Base-by-base conservation (phyloP, 2,888 invertebrate species). In the Endotricha flammealis region DNA sequence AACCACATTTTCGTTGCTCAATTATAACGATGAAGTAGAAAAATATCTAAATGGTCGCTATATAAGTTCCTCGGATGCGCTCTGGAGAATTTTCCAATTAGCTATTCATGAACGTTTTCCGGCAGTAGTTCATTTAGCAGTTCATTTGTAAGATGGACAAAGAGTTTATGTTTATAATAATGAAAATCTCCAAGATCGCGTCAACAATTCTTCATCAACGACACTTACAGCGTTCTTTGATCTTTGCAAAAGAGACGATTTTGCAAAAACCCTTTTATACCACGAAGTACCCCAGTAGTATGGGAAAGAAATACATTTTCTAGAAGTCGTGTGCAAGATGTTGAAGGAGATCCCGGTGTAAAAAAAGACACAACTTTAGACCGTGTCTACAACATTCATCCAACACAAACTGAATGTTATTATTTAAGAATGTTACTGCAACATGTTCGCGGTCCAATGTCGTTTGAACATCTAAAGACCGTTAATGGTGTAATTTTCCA, bases 201-300 rank as follows among this genome's bases (percentile, higher is more conserved):
- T 10, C 16, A 25, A 13, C 9, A 35, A 17, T 22, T 12, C 29
- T 29, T 29, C 46, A 25, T 39, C 33, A 11, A 55, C 52, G 9
- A 57, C 54, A 12, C 41, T 65, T 12, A 41, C 42, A 17, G 50
- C 43, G 6, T 62, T 59, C 39, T 61, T 63, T 32, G 43, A 57
- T 28, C 41, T 58, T 1, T 59, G 57, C 32, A 36, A 44, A 32
- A 42, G 20, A 6, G 56, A 61, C 35, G 42, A 45, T 20, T 61
- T 61, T 48, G 58, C 57, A 20, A 53, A 48, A 48, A 53, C 50
- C 0, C 39, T 58, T 37, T 13, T 44, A 25, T 41, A 44, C 24
- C 25, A 22, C 24, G 53, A 56, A 32, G 46, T 56, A 7, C 54
- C 49, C 5, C 27, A 36, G 22, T 56, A 51, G 30, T 53, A 33